phyloP scores from a whole-genome alignment of 2,797 vertebrate genomes.

The Spatula versicolor region DNA sequence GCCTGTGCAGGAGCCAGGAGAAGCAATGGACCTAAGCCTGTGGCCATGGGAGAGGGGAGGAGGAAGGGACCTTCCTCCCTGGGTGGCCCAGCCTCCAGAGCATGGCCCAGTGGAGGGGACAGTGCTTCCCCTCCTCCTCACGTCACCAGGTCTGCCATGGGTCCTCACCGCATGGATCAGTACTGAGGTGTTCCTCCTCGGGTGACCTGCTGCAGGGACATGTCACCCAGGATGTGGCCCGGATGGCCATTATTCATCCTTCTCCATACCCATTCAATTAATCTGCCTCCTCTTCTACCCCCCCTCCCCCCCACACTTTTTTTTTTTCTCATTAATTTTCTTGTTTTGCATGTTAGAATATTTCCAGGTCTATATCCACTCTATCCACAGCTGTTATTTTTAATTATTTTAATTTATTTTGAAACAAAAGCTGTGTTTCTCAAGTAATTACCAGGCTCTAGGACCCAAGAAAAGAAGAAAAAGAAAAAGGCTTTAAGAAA shows the following conservation, averaged over 20 bases:
- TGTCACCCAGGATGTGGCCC: neutral
- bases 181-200: neutral
- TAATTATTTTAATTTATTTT: neutral
- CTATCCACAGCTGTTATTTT: neutral
- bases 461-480: neutral
- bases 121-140: neutral
- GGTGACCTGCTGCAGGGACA: neutral
- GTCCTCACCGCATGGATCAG: neutral
- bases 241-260: neutral
- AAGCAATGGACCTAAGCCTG: neutral
- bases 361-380: neutral
- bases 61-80: neutral
- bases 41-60: neutral
- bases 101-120: neutral
- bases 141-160: neutral
- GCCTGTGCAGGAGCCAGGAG: fast-evolving
- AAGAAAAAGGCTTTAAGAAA: neutral
- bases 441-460: neutral
- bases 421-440: neutral
- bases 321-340: neutral
- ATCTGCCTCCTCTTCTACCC: neutral
- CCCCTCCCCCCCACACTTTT: too few relatives aligned
- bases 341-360: neutral
- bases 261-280: neutral
- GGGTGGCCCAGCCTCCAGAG: neutral